phyloP scores from a whole-genome alignment of 2,888 invertebrate genomes.

The Tethea ocularis region DNA sequence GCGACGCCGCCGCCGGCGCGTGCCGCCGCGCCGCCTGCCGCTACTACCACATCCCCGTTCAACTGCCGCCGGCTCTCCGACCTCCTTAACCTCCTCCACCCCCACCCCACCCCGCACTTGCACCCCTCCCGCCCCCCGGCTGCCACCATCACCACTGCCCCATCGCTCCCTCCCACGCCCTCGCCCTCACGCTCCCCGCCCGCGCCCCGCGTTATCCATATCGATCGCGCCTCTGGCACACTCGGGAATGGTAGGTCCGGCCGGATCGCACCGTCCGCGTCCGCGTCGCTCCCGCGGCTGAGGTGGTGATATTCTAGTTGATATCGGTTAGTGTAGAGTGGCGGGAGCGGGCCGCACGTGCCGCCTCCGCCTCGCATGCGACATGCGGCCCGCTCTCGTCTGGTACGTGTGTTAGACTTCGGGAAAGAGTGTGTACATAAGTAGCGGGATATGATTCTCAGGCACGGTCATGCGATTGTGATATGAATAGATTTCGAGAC shows the following conservation, averaged over 20 bases:
- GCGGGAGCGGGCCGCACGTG: conserved; percentile 42
- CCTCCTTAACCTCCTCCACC: conserved; percentile 71
- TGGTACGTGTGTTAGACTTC: conserved; percentile 52
- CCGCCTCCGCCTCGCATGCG: conserved; percentile 15
- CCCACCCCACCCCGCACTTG: conserved; percentile 40
- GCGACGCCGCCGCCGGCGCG: conserved; percentile 97
- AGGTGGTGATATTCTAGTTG: conserved; percentile 67
- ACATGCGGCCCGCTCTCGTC: conserved; percentile 42
- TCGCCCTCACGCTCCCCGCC: conserved; percentile 41
- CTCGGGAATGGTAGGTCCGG: conserved; percentile 65
- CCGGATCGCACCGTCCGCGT: conserved; percentile 42
- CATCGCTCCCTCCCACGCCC: conserved; percentile 21
- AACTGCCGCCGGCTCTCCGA: conserved; percentile 90
- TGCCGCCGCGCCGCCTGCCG: conserved; percentile 97
- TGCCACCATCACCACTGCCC: conserved; percentile 15
- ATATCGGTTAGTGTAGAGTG: conserved; percentile 66
- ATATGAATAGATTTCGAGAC: conserved; percentile 82
- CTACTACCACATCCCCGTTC: conserved; percentile 98
- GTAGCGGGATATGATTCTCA: conserved; percentile 82
- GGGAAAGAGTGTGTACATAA: conserved; percentile 80
- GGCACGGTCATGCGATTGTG: conserved; percentile 83
- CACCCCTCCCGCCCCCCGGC: conserved; percentile 23
- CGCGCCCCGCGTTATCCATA: conserved; percentile 65
- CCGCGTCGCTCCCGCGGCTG: conserved; percentile 55
- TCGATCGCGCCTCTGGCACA: conserved; percentile 73